phyloP scores from a whole-genome alignment of 1,140 invertebrate genomes.

The Diprion similis region DNA sequence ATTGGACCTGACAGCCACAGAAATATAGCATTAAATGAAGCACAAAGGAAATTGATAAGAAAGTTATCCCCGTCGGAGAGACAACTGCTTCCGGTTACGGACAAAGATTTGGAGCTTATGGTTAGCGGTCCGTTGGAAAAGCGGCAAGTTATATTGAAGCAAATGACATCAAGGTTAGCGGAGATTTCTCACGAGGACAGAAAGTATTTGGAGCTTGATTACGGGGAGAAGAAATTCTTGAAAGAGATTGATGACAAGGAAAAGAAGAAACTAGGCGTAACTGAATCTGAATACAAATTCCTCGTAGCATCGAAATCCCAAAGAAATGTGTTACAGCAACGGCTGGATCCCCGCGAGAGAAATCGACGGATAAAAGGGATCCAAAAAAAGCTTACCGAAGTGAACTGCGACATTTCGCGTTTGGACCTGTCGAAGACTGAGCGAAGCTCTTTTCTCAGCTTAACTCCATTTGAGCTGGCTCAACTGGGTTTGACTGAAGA shows the following conservation, averaged over 20 bases:
- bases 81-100: background rate
- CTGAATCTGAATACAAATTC: background rate
- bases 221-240: background rate
- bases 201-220: background rate
- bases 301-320: background rate
- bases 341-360: background rate
- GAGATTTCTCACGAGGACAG: background rate
- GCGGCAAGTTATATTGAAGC: background rate
- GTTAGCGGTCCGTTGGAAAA: constrained; percentile 1
- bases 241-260: background rate
- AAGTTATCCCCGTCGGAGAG: background rate
- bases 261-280: background rate
- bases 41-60: background rate
- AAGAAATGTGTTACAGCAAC: background rate
- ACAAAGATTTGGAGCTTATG: background rate
- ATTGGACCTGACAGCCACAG: background rate
- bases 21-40: background rate
- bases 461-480: background rate
- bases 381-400: background rate
- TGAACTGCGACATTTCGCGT: background rate
- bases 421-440: background rate
- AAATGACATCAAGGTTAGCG: background rate
- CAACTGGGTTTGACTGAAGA: background rate
- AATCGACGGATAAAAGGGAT: background rate
- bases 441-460: background rate